Conservation (phyloP, 2,113 vertebrate species). For the Oceanodroma tethys region DNA sequence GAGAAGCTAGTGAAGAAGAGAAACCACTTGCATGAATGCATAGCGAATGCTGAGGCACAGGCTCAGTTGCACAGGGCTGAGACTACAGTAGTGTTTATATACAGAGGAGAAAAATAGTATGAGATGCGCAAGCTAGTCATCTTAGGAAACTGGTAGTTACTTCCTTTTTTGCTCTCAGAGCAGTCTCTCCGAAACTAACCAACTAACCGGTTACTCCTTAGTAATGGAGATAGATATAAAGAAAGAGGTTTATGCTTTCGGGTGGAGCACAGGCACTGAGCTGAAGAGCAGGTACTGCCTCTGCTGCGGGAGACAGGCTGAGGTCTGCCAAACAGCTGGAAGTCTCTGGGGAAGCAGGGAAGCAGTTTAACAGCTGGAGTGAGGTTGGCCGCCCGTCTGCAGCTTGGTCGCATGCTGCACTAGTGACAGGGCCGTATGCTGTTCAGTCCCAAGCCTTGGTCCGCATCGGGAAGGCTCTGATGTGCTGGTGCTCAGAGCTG, state of each 20-base stretch:
- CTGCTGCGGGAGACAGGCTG: background rate
- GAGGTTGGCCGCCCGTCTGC: background rate
- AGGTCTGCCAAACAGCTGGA: background rate
- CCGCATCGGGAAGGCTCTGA: background rate
- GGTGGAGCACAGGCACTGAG: background rate
- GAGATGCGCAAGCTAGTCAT: background rate
- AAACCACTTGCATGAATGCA: background rate
- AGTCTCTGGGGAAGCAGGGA: background rate
- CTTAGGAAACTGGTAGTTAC: background rate
- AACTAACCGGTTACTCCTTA: background rate
- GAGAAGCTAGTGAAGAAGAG: background rate
- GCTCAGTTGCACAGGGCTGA: background rate
- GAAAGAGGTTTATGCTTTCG: background rate
- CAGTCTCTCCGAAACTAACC: background rate
- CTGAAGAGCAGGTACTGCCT: background rate
- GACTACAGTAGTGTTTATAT: background rate
- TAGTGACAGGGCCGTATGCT: background rate
- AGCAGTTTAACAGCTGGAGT: background rate
- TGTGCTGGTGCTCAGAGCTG: background rate
- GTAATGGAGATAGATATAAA: background rate
- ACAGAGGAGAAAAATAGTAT: background rate
- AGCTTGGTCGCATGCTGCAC: background rate
- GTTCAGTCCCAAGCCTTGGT: background rate
- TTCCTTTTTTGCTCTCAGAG: background rate
- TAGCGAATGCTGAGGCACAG: background rate